These are phyloP conservation scores for Sipha maydis DNA, from an alignment of 2,888 invertebrate genomes.

Conservation along the genomic window DNA sequence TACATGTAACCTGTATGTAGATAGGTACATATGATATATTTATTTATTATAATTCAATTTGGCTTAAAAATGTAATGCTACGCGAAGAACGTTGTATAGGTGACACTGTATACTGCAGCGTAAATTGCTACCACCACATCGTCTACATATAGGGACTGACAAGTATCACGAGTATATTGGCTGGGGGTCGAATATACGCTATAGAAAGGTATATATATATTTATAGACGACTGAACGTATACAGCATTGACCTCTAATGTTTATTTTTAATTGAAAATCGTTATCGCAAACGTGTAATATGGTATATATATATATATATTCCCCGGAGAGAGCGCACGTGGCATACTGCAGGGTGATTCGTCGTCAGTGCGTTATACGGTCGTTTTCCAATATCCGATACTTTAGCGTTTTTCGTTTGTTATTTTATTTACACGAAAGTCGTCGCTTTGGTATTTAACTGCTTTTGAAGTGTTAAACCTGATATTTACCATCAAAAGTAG, in stretches of 20 bases:
- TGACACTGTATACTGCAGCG: neutral
- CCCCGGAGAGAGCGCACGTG: neutral
- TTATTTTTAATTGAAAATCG: slow-evolving; percentile 56
- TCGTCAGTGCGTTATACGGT: neutral
- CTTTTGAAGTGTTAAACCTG: neutral
- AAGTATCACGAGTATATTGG: too few relatives aligned
- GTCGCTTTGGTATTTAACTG: neutral
- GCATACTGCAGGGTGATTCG: neutral
- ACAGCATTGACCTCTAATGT: slow-evolving; percentile 10
- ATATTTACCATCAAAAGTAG: neutral
- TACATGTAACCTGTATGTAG: neutral
- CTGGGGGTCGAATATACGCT: too few relatives aligned
- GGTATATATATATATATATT: neutral
- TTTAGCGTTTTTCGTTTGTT: neutral
- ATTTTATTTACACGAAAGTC: neutral
- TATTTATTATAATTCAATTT: neutral
- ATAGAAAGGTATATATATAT: neutral
- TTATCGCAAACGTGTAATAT: slow-evolving; percentile 20
- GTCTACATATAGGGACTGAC: too few relatives aligned
- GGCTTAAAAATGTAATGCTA: neutral
- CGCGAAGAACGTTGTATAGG: neutral
- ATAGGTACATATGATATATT: neutral
- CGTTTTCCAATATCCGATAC: neutral
- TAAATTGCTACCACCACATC: neutral
- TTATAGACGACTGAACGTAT: neutral